These are phyloP conservation scores for Linyphia triangularis DNA, from an alignment of 2,888 invertebrate species.

Conservation along the genomic window DNA sequence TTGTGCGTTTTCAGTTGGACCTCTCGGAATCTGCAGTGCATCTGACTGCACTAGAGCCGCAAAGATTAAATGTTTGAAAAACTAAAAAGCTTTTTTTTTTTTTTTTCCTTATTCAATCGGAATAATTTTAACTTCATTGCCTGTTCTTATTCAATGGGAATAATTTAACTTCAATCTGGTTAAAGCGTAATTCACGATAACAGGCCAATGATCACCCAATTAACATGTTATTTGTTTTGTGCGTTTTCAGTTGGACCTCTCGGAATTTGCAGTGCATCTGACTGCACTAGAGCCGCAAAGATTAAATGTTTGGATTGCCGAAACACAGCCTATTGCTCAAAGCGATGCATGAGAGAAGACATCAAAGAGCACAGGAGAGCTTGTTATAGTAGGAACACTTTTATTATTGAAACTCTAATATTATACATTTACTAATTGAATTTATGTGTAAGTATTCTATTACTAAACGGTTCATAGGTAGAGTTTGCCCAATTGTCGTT, in stretches of 20 bases:
- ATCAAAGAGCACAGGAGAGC: conserved; percentile 55
- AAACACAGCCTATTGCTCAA: conserved; percentile 74
- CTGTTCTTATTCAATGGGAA: too few relatives aligned
- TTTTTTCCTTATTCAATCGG: too few relatives aligned
- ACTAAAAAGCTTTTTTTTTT: too few relatives aligned
- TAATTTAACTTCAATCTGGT: too few relatives aligned
- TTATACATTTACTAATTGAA: too few relatives aligned
- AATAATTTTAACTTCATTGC: too few relatives aligned
- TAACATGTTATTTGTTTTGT: not conserved
- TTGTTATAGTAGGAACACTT: conserved; percentile 76
- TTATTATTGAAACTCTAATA: too few relatives aligned
- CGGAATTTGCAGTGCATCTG: conserved; percentile 73
- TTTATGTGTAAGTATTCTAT: too few relatives aligned
- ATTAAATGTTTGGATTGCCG: conserved; percentile 75
- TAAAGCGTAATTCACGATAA: too few relatives aligned
- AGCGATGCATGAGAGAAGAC: conserved; percentile 70
- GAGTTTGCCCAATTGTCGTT: too few relatives aligned
- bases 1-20: conserved; percentile 70
- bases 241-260: conserved; percentile 74
- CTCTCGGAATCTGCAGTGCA: conserved; percentile 73
- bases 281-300: conserved; percentile 72
- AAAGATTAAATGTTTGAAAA: conserved; percentile 73
- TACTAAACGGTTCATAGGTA: too few relatives aligned
- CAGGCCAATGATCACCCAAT: too few relatives aligned
- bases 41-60: conserved; percentile 72